These are phyloP conservation scores for Chiloscyllium plagiosum DNA, from an alignment of 2,113 vertebrate genomes.

Conservation along the genomic window DNA sequence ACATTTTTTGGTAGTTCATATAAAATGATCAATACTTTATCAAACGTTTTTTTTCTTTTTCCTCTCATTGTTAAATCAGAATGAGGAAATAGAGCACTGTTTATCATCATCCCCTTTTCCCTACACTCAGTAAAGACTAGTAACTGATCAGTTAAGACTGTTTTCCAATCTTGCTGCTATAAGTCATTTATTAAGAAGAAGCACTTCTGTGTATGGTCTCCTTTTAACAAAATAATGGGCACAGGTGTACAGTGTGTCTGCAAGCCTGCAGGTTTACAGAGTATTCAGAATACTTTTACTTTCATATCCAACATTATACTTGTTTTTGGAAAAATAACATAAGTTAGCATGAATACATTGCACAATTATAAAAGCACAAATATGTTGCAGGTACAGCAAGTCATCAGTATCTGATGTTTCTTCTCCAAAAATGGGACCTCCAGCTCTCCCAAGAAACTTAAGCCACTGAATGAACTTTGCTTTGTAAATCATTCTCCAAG, in stretches of 20 bases:
- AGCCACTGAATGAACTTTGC: not conserved
- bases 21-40: not conserved
- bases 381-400: not conserved
- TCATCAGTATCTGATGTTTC: not conserved
- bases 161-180: constrained; percentile 10
- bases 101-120: not conserved
- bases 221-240: not conserved
- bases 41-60: not conserved
- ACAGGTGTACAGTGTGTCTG: not conserved
- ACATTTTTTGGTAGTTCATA: not conserved
- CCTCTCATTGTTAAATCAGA: not conserved
- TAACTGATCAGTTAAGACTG: not conserved
- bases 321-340: not conserved
- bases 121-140: not conserved
- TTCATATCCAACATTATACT: not conserved
- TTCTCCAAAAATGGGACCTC: not conserved
- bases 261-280: not conserved
- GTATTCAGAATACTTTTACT: not conserved
- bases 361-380: not conserved
- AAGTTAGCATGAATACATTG: not conserved
- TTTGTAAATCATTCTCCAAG: not conserved
- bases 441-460: not conserved
- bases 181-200: not conserved
- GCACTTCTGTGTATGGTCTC: not conserved
- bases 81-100: not conserved